Evolutionary conservation across 1,140 invertebrate genomes (phyloP).

Genomic region (Nasonia giraulti): DNA sequence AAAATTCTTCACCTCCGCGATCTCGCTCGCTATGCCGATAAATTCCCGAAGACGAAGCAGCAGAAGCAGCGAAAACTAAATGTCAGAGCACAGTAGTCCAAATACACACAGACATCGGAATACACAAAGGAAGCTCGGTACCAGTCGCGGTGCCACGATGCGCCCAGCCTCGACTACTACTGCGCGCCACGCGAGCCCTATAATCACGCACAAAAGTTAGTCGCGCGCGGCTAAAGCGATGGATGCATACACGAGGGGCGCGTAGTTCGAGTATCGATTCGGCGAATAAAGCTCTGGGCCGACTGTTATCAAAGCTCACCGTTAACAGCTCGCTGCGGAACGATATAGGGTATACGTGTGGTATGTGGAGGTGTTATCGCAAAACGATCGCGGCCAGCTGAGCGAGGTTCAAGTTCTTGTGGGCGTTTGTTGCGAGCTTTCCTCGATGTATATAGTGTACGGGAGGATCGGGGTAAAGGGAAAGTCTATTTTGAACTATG

Average conservation of each 20-base stretch:
- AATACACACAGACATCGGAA: background rate
- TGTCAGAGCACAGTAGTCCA: background rate
- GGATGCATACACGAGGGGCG: background rate
- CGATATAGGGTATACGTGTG: background rate
- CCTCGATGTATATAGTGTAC: background rate
- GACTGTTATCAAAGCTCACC: constrained; percentile 11
- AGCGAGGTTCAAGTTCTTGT: background rate
- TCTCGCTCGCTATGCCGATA: background rate
- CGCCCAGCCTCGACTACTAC: background rate
- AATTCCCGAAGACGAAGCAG: background rate
- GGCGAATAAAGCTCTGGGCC: constrained; percentile 31
- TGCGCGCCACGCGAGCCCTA: constrained; percentile 10
- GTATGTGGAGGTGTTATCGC: background rate
- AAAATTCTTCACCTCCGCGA: background rate
- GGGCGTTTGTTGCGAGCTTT: background rate
- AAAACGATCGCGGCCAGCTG: background rate
- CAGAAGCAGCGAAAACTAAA: background rate
- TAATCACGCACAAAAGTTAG: constrained; percentile 32
- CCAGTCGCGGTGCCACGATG: constrained; percentile 32
- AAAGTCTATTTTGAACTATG: background rate
- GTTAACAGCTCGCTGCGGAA: constrained; percentile 6
- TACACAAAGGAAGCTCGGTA: constrained; percentile 5
- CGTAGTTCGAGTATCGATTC: constrained; percentile 25
- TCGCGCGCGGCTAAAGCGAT: background rate
- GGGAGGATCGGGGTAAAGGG: background rate